Base-by-base conservation (phyloP, 2,113 vertebrate genomes). In the Psilopogon haemacephalus region DNA sequence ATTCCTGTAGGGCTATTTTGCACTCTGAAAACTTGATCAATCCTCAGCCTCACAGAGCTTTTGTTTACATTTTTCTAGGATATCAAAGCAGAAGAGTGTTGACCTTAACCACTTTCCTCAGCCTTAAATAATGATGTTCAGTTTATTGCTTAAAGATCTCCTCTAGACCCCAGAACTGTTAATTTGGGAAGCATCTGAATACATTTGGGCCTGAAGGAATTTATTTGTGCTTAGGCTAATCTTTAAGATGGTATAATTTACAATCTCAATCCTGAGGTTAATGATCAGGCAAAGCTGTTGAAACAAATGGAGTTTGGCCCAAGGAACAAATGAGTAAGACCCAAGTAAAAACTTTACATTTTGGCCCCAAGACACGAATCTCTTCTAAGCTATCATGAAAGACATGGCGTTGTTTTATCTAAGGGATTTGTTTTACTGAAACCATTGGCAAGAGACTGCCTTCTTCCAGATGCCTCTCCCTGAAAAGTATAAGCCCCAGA, bases 1-100 rank as follows among this genome's bases (percentile, higher is more conserved):
- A 89, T 94, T 94, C 62, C 93, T 91, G 32, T 74, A 92, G 78
- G 93, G 84, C 76, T 90, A 56, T 94, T 96, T 93, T 93, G 74
- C 71, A 87, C 77, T 95, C 80, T 88, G 63, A 96, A 90, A 95
- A 75, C 73, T 79, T 70, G 76, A 94, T 95, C 91, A 93, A 83
- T 88, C 65, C 69, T 90, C 88, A 92, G 3, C 65, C 32, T 55
- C 84, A 84, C 60, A 83, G 24, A 68, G 44, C 48, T 94, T 96
- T 89, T 89, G 65, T 92, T 90, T 94, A 86, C 73, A 82, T 88
- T 94, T 94, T 87, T 52, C 58, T 85, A 38, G 74, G 88, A 86
- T 85, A 89, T 93, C 83, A 79, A 88, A 91, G 60, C 50, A 79
- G 86, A 79, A 71, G 37, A 80, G 18, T 60, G 72, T 71, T 94